Percentiles rank a stretch among this genome's conserved stretches.
Conservation (phyloP, 2,888 invertebrate genomes). For the Philopedon plagiatum region DNA sequence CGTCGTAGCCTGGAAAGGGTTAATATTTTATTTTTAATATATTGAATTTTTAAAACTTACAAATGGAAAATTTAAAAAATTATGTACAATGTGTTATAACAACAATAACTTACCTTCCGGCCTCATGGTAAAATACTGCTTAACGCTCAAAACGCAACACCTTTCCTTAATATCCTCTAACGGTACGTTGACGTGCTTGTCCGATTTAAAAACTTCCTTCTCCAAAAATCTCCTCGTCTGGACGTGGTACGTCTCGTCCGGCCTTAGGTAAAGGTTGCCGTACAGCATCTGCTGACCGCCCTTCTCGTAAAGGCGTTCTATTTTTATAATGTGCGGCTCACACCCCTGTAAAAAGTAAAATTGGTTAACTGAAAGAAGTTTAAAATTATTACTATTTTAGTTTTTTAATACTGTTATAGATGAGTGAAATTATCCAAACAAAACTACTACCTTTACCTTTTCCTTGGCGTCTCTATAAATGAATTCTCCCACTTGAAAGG, state of each 20-base stretch:
- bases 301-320: conserved; percentile 85
- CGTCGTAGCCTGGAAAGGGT: conserved; percentile 79
- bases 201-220: conserved; percentile 97
- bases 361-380: background rate
- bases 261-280: conserved; percentile 92
- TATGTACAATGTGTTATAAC: no score
- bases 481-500: conserved; percentile 89
- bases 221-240: conserved; percentile 96
- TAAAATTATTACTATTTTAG: background rate
- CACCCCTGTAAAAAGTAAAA: conserved; percentile 60
- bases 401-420: no score
- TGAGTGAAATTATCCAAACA: no score
- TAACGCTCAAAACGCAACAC: conserved; percentile 94
- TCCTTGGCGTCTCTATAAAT: conserved; percentile 86
- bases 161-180: conserved; percentile 88
- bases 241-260: conserved; percentile 96
- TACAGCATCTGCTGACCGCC: conserved; percentile 90
- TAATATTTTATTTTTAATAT: no score
- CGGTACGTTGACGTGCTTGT: conserved; percentile 87
- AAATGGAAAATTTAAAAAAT: no score
- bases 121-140: conserved; percentile 91
- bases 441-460: conserved; percentile 67
- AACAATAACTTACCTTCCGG: conserved; percentile 79
- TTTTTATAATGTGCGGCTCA: conserved; percentile 78
- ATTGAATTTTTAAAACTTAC: no score